phyloP scores from a whole-genome alignment of 2,888 invertebrate genomes.

The Caenorhabditis afra region DNA sequence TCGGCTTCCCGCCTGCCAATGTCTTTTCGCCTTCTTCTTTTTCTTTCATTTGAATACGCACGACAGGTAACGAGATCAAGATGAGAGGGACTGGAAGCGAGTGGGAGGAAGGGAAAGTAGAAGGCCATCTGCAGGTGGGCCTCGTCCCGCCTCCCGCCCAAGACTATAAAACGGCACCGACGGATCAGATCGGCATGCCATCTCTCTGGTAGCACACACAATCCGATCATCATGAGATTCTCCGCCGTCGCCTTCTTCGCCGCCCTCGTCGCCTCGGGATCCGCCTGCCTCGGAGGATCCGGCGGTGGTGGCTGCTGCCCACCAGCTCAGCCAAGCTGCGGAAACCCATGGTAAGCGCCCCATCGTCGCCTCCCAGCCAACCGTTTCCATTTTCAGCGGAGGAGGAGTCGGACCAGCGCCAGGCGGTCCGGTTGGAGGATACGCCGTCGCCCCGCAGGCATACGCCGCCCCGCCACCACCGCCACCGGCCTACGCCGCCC shows the following conservation, averaged over 20 bases:
- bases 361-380: background rate
- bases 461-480: slow-evolving; percentile 40
- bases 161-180: slow-evolving; percentile 33
- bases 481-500: slow-evolving; percentile 42
- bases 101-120: slow-evolving; percentile 13
- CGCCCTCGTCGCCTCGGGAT: slow-evolving; percentile 51
- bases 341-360: slow-evolving; percentile 58
- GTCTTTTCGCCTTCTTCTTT: too few species aligned
- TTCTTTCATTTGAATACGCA: slow-evolving; percentile 44
- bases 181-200: slow-evolving; percentile 31
- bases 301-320: slow-evolving; percentile 63
- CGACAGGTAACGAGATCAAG: slow-evolving; percentile 54
- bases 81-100: slow-evolving; percentile 16
- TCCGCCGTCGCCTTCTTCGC: slow-evolving; percentile 38
- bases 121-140: slow-evolving; percentile 39
- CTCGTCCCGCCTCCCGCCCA: slow-evolving; percentile 31
- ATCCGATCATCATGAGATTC: slow-evolving; percentile 38
- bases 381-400: slow-evolving; percentile 38
- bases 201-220: slow-evolving; percentile 33
- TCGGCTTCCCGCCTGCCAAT: slow-evolving; percentile 38
- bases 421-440: slow-evolving; percentile 40
- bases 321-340: slow-evolving; percentile 57
- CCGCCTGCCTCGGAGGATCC: slow-evolving; percentile 49
- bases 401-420: slow-evolving; percentile 45
- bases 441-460: slow-evolving; percentile 15